Evolutionary conservation across 2,113 vertebrate genomes (phyloP).

Genomic region (Myrmecobius fasciatus): DNA sequence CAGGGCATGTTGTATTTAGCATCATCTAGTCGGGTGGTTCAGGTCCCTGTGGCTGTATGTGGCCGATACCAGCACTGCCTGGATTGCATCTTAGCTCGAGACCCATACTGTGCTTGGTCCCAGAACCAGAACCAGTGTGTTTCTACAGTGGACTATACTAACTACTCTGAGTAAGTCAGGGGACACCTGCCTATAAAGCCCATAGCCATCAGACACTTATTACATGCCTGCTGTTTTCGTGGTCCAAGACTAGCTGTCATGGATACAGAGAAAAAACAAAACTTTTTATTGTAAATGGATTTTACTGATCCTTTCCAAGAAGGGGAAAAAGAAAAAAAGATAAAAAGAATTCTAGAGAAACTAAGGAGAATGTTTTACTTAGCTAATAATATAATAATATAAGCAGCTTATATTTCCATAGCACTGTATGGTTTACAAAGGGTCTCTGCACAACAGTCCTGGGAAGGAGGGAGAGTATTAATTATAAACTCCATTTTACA

Average conservation of each 20-base stretch:
- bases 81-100: constrained; percentile 86
- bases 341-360: neutral
- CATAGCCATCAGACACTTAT: too few relatives aligned
- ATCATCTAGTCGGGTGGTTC: constrained; percentile 80
- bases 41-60: constrained; percentile 85
- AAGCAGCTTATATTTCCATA: neutral
- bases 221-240: neutral
- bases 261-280: neutral
- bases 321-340: neutral
- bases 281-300: neutral
- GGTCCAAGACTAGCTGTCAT: neutral
- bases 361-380: neutral
- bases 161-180: constrained; percentile 47
- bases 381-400: neutral
- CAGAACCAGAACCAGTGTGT: constrained; percentile 62
- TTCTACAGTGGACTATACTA: neutral
- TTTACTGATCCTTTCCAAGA: neutral
- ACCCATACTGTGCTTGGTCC: constrained; percentile 87
- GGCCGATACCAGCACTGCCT: constrained; percentile 76
- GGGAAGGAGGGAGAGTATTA: neutral
- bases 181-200: neutral
- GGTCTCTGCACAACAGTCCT: neutral
- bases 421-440: neutral
- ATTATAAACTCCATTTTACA: neutral
- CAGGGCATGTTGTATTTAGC: constrained; percentile 84